phyloP scores from a whole-genome alignment of 2,113 vertebrate species.

The Micromys minutus region DNA sequence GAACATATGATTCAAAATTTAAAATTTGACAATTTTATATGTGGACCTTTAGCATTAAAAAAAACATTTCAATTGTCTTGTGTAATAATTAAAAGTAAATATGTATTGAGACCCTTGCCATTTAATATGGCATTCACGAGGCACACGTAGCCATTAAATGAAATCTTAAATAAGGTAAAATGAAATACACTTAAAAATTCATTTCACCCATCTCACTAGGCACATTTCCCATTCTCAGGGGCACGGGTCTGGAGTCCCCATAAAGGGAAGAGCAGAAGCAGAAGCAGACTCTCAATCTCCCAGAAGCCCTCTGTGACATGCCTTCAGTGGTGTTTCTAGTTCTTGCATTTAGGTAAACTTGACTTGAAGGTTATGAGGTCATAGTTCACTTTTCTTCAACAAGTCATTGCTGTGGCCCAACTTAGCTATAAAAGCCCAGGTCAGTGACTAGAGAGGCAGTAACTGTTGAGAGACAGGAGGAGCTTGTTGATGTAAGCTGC shows the following conservation, averaged over 20 bases:
- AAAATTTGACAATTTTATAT: not conserved
- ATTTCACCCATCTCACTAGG: not conserved
- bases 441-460: not conserved
- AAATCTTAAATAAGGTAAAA: slow-evolving; percentile 34
- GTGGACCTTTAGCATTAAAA: not conserved
- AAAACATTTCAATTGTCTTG: not conserved
- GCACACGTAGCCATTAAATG: not conserved
- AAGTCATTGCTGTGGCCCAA: not conserved
- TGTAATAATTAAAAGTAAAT: not conserved
- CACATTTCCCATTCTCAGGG: not conserved
- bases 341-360: not conserved
- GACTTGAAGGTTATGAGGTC: not conserved
- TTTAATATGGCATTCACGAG: not conserved
- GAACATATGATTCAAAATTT: not conserved
- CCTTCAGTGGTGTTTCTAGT: not conserved
- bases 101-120: not conserved
- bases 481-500: not conserved
- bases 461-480: not conserved
- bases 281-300: not conserved
- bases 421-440: not conserved
- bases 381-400: not conserved
- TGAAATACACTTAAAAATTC: slow-evolving; percentile 10
- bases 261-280: not conserved
- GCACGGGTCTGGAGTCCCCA: not conserved
- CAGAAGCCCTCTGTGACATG: not conserved